Evolutionary conservation across 2,888 invertebrate species (phyloP).

Genomic region (Linnaemya tessellans): DNA sequence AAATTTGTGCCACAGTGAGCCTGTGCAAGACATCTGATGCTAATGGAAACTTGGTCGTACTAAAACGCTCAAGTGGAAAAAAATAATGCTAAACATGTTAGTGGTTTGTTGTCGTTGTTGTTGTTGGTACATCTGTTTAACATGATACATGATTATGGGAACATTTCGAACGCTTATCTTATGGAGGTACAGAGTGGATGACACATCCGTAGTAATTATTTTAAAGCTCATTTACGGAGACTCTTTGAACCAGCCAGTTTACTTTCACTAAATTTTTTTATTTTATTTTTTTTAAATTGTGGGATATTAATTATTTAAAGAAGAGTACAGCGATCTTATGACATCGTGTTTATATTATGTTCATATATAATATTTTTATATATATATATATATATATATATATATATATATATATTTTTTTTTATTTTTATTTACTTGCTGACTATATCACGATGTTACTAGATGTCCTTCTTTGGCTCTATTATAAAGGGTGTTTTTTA

Average conservation of each 20-base stretch:
- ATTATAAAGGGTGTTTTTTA: too few species aligned
- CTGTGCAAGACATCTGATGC: constrained; percentile 10
- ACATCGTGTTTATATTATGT: too few species aligned
- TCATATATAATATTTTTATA: too few species aligned
- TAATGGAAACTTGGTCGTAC: constrained; percentile 41
- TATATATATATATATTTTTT: too few species aligned
- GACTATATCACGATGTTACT: too few species aligned
- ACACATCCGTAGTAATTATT: neutral
- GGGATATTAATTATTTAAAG: neutral
- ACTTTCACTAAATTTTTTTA: neutral
- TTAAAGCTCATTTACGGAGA: neutral
- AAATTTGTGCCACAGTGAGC: neutral
- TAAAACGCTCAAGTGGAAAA: neutral
- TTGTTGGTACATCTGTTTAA: constrained; percentile 26
- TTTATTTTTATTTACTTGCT: too few species aligned
- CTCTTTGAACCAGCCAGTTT: neutral
- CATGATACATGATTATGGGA: constrained; percentile 33
- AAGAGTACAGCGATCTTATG: too few species aligned
- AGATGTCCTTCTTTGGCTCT: too few species aligned
- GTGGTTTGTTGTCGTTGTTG: too few species aligned
- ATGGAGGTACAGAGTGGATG: neutral
- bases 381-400: too few species aligned
- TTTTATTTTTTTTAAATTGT: neutral
- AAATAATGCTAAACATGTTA: neutral
- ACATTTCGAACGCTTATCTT: neutral